A percentile compares a stretch with the other conserved stretches of the same genome.
These are phyloP conservation scores for Hydractinia echinata DNA, from an alignment of 30 jellyfish, hydroid and myxozoan species.

Conservation along the genomic window DNA sequence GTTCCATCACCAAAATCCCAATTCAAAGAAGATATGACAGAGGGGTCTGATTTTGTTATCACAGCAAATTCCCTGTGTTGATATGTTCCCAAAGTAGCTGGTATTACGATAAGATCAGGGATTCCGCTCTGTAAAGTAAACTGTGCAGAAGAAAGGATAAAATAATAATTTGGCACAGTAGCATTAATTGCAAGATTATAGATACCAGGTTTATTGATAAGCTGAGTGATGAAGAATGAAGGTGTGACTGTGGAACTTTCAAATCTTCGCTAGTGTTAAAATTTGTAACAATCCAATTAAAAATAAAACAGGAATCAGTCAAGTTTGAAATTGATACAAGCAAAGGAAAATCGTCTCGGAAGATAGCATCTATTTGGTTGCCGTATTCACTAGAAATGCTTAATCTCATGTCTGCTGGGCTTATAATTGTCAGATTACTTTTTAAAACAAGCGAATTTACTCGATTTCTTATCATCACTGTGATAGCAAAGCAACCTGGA, in stretches of 20 bases:
- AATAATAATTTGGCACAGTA: not conserved
- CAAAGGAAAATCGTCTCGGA: constrained; percentile 32
- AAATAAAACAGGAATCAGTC: constrained; percentile 4
- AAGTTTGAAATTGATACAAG: not conserved
- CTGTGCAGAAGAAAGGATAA: not conserved
- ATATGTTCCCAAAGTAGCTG: not conserved
- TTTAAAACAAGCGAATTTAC: constrained; percentile 11
- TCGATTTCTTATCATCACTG: not conserved
- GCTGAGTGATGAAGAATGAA: not conserved
- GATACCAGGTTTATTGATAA: constrained; percentile 6
- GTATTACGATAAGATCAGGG: not conserved
- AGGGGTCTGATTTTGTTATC: not conserved
- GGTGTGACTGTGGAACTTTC: not conserved
- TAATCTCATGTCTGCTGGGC: not conserved
- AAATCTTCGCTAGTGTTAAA: not conserved
- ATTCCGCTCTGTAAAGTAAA: constrained; percentile 1
- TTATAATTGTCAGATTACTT: not conserved
- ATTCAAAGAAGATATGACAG: not conserved
- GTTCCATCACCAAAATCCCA: constrained; percentile 18
- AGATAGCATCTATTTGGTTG: not conserved
- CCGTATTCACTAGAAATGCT: not conserved
- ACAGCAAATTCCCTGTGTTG: constrained; percentile 8
- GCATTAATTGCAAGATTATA: not conserved
- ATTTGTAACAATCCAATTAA: not conserved
- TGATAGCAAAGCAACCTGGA: constrained; percentile 23